phyloP scores from a whole-genome alignment of 1,140 invertebrate genomes.

The Leguminivora glycinivorella region DNA sequence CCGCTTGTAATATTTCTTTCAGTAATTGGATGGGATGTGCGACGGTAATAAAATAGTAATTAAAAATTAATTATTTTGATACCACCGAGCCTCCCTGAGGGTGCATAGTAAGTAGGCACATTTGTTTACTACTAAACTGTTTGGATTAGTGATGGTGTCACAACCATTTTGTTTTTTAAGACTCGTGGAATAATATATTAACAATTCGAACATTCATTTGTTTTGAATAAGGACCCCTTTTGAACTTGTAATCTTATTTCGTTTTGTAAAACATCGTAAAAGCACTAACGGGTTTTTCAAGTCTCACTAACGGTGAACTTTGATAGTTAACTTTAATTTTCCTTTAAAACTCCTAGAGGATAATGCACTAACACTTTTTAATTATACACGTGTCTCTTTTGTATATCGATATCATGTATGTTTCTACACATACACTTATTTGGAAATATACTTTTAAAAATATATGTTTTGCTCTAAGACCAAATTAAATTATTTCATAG shows the following conservation, averaged over 20 bases:
- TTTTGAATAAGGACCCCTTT: not conserved
- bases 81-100: constrained; percentile 58
- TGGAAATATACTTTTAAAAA: no score
- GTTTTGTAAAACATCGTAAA: not conserved
- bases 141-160: constrained; percentile 63
- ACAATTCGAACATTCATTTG: not conserved
- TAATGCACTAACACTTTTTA: no score
- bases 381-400: no score
- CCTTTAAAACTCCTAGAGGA: no score
- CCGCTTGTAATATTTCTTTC: constrained; percentile 54
- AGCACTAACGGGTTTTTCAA: no score
- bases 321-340: no score
- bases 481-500: no score
- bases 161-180: constrained; percentile 21
- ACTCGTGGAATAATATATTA: not conserved
- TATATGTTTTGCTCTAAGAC: no score
- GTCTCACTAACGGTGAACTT: no score
- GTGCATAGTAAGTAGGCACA: constrained; percentile 73
- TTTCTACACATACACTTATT: no score
- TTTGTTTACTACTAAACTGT: constrained; percentile 75
- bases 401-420: no score
- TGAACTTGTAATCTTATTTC: not conserved
- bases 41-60: constrained; percentile 75
- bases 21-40: constrained; percentile 70
- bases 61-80: constrained; percentile 76